phyloP scores from a whole-genome alignment of 2,888 invertebrate genomes.

The Mesodorylaimus sp. region DNA sequence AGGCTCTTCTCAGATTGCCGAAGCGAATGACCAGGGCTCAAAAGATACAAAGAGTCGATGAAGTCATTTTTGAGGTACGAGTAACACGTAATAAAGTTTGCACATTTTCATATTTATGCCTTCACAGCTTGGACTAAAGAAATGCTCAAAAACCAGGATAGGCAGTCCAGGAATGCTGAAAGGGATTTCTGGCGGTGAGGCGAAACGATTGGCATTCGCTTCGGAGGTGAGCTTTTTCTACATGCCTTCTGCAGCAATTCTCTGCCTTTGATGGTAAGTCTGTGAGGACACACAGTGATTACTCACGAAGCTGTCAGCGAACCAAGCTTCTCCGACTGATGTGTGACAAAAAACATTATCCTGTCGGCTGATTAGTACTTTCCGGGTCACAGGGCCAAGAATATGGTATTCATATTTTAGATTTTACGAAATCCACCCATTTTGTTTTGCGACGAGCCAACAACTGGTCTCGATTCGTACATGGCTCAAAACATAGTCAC shows the following conservation, averaged over 20 bases:
- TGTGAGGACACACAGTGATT: too few relatives aligned
- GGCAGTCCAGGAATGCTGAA: slow-evolving; percentile 68
- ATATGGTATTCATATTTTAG: neutral
- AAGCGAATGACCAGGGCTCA: neutral
- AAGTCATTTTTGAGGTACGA: neutral
- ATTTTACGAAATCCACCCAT: slow-evolving; percentile 80
- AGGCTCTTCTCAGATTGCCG: neutral
- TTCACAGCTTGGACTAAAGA: slow-evolving; percentile 56
- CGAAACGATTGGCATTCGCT: slow-evolving; percentile 79
- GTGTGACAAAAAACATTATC: too few relatives aligned
- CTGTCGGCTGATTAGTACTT: neutral
- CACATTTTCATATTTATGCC: neutral
- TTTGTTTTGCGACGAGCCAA: slow-evolving; percentile 92
- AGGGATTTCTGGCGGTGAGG: slow-evolving; percentile 87
- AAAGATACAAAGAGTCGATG: neutral
- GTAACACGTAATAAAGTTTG: neutral
- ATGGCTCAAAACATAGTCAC: slow-evolving; percentile 85
- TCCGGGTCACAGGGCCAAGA: neutral
- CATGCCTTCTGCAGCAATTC: too few relatives aligned
- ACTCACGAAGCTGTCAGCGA: too few relatives aligned
- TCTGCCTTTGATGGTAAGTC: too few relatives aligned
- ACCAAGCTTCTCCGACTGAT: too few relatives aligned
- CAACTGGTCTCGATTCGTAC: slow-evolving; percentile 83
- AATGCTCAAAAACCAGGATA: slow-evolving; percentile 74
- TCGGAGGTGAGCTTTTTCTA: slow-evolving; percentile 44